Percentiles rank a stretch among this genome's conserved stretches.
phyloP scores from a whole-genome alignment of 2,888 invertebrate species.

The Trissolcus japonicus region DNA sequence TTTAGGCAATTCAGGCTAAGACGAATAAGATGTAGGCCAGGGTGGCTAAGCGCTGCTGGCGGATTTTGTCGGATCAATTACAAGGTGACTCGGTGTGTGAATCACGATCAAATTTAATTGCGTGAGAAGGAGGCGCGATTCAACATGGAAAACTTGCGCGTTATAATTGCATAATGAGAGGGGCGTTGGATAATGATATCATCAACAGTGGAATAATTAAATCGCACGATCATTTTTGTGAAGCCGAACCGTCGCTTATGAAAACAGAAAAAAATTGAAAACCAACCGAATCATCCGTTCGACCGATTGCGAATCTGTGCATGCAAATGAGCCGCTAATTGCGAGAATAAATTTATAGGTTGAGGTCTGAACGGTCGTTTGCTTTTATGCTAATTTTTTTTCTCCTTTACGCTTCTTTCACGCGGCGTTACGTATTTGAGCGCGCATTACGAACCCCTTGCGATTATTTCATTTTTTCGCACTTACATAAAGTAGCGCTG shows the following conservation, averaged over 20 bases:
- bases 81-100: slow-evolving; percentile 2
- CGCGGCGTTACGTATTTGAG: slow-evolving; percentile 35
- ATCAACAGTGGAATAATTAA: not conserved
- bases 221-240: not conserved
- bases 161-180: slow-evolving; percentile 9
- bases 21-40: slow-evolving; percentile 32
- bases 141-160: not conserved
- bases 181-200: not conserved
- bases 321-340: slow-evolving; percentile 26
- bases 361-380: slow-evolving; percentile 49
- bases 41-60: not conserved
- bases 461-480: slow-evolving; percentile 11
- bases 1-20: slow-evolving; percentile 12
- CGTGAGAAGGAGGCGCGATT: not conserved
- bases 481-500: slow-evolving; percentile 39
- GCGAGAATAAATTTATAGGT: slow-evolving; percentile 44
- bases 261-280: not conserved
- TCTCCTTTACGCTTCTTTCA: slow-evolving; percentile 35
- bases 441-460: not conserved
- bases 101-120: slow-evolving; percentile 12
- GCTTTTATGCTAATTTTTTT: slow-evolving; percentile 44
- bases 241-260: not conserved
- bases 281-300: not conserved
- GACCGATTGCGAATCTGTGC: slow-evolving; percentile 7
- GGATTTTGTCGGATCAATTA: slow-evolving; percentile 1